Conservation (phyloP, 2,797 vertebrate species). For the Darevskia mixta region DNA sequence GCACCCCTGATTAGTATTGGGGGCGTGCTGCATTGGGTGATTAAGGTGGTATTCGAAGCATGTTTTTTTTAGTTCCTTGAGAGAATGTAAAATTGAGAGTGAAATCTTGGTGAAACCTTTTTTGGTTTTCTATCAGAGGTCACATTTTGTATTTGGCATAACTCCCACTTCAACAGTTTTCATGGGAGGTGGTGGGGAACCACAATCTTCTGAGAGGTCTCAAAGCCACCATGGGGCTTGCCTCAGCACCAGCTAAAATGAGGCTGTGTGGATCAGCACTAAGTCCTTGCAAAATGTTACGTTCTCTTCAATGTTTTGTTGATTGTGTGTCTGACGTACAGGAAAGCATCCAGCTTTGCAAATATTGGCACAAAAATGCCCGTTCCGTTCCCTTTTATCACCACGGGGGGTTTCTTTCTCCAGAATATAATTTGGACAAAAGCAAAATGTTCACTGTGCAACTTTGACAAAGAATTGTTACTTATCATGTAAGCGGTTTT, state of each 20-base stretch:
- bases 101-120: neutral
- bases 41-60: neutral
- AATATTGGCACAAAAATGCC: neutral
- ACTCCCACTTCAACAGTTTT: neutral
- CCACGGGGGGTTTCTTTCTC: neutral
- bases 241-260: neutral
- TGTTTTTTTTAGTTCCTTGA: neutral
- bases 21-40: neutral
- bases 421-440: neutral
- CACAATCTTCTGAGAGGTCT: neutral
- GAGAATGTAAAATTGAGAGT: neutral
- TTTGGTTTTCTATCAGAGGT: neutral
- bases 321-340: neutral
- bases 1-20: too few relatives aligned
- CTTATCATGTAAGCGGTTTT: neutral
- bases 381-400: neutral
- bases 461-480: neutral
- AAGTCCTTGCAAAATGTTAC: constrained; percentile 14
- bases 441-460: constrained; percentile 14
- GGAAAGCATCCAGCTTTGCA: neutral
- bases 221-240: neutral
- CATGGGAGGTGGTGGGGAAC: neutral
- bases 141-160: constrained; percentile 10
- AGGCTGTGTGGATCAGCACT: neutral
- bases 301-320: constrained; percentile 3